phyloP scores from a whole-genome alignment of 2,888 invertebrate species.

The Napeogenes inachia region DNA sequence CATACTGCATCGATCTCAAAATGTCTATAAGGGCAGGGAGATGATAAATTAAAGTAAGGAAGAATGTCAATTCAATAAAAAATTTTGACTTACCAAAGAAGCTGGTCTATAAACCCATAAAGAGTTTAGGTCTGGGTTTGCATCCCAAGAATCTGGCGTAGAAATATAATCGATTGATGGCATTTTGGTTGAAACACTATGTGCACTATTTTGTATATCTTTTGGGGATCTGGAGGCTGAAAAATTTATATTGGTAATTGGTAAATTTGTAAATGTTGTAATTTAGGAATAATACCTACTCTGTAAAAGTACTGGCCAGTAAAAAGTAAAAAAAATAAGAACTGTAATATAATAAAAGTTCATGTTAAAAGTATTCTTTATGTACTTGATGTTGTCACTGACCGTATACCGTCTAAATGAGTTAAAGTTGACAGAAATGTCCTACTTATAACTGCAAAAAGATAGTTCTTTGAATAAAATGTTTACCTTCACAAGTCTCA shows the following conservation, averaged over 20 bases:
- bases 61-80: background rate
- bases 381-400: background rate
- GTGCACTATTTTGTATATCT: constrained; percentile 27
- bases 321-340: constrained; percentile 13
- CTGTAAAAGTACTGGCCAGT: constrained; percentile 16
- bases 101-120: constrained; percentile 39
- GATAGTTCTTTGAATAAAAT: constrained; percentile 32
- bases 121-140: constrained; percentile 35
- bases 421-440: constrained; percentile 10
- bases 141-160: constrained; percentile 29
- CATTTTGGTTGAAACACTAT: constrained; percentile 30
- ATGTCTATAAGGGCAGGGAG: too few species aligned
- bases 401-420: constrained; percentile 14
- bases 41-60: background rate
- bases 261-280: too few species aligned
- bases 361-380: constrained; percentile 12
- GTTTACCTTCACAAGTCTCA: constrained; percentile 41
- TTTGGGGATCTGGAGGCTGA: constrained; percentile 1
- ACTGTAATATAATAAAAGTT: constrained; percentile 12
- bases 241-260: background rate
- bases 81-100: constrained; percentile 32
- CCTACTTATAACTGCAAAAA: constrained; percentile 11
- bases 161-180: constrained; percentile 25
- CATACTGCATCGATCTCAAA: too few species aligned
- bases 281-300: constrained; percentile 12